Evolutionary conservation across 2,113 vertebrate genomes (phyloP).

Genomic region (Fregetta grallaria): DNA sequence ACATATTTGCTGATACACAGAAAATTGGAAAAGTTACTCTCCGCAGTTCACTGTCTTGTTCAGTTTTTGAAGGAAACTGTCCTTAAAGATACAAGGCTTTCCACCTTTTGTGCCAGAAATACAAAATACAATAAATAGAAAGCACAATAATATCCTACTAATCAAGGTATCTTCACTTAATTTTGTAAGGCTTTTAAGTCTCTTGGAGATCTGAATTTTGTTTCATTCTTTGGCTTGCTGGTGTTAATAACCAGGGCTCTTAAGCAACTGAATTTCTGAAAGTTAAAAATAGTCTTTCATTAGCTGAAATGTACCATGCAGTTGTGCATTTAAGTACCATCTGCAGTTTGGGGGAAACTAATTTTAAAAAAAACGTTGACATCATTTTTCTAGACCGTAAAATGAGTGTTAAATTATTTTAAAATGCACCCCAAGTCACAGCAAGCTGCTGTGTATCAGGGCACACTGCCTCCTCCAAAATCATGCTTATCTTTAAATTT

Average conservation of each 20-base stretch:
- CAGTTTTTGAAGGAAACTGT: neutral
- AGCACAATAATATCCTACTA: neutral
- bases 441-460: constrained; percentile 19
- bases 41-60: neutral
- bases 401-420: constrained; percentile 14
- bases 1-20: neutral
- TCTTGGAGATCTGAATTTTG: neutral
- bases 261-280: neutral
- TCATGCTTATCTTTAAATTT: constrained; percentile 52
- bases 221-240: neutral
- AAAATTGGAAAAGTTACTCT: neutral
- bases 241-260: neutral
- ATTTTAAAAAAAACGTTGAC: neutral
- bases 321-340: neutral
- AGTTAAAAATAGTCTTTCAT: neutral
- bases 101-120: neutral
- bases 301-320: neutral
- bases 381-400: constrained; percentile 15
- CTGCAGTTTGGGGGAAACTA: neutral
- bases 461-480: constrained; percentile 24
- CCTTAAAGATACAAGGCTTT: neutral
- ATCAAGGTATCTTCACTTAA: neutral
- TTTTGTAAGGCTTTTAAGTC: neutral
- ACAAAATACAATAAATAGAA: neutral
- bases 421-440: constrained; percentile 4